phyloP scores from a whole-genome alignment of 2,113 vertebrate genomes.

The Ptilorrhoa leucosticta region DNA sequence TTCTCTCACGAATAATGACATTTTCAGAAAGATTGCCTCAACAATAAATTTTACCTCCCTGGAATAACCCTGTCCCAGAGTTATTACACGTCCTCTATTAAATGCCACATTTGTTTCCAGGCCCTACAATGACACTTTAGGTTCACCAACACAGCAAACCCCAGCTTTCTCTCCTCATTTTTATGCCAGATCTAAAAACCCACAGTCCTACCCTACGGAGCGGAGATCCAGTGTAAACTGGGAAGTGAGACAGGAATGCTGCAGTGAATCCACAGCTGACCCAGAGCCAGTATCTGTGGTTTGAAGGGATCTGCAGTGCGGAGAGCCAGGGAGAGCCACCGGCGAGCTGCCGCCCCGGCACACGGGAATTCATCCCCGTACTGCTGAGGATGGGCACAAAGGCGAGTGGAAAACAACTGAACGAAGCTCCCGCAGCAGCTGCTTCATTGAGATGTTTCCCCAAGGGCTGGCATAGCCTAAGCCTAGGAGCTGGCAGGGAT shows the following conservation, averaged over 20 bases:
- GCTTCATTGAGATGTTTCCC: not conserved
- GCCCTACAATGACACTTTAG: not conserved
- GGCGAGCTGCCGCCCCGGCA: fast-evolving
- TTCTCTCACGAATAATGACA: not conserved
- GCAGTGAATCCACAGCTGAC: not conserved
- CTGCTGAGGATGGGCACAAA: fast-evolving
- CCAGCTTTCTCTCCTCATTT: not conserved
- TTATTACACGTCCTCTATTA: not conserved
- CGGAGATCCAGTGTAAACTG: not conserved
- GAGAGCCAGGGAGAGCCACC: not conserved
- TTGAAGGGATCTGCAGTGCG: not conserved
- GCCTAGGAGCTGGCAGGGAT: not conserved
- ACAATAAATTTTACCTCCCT: not conserved
- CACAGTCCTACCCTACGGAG: not conserved
- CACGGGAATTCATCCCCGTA: fast-evolving
- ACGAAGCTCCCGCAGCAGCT: not conserved
- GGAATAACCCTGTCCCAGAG: not conserved
- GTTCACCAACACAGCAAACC: not conserved
- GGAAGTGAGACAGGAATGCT: not conserved
- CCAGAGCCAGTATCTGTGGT: not conserved
- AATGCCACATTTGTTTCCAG: not conserved
- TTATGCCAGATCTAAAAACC: not conserved
- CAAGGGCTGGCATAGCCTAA: not conserved
- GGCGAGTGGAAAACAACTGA: fast-evolving
- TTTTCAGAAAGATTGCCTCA: not conserved